These are phyloP conservation scores for Endotricha flammealis DNA, from an alignment of 2,888 invertebrate genomes.

Conservation along the genomic window DNA sequence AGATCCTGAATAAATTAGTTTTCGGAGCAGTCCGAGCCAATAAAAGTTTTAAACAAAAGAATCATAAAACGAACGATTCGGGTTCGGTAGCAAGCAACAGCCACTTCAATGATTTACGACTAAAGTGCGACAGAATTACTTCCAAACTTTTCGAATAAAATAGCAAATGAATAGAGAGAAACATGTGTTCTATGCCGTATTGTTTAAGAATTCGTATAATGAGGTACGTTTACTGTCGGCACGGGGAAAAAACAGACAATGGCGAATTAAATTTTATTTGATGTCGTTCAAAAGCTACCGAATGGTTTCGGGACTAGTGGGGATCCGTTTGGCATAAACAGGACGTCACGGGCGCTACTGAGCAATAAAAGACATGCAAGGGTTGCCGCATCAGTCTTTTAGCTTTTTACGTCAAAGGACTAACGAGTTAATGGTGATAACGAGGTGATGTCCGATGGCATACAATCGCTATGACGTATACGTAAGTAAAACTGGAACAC, in stretches of 20 bases:
- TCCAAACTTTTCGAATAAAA: slow-evolving; percentile 69
- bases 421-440: no score
- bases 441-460: no score
- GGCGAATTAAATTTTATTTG: slow-evolving; percentile 68
- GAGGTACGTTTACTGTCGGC: slow-evolving; percentile 16
- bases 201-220: slow-evolving; percentile 27
- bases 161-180: slow-evolving; percentile 59
- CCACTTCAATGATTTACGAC: slow-evolving; percentile 69
- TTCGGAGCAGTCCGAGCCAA: slow-evolving; percentile 66
- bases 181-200: slow-evolving; percentile 49
- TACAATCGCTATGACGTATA: no score
- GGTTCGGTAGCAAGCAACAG: slow-evolving; percentile 69
- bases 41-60: slow-evolving; percentile 78
- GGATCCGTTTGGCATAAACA: slow-evolving; percentile 50
- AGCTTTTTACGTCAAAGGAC: no score
- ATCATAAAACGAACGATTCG: slow-evolving; percentile 70
- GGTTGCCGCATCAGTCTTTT: no score
- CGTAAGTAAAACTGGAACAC: no score
- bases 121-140: slow-evolving; percentile 61
- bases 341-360: slow-evolving; percentile 54
- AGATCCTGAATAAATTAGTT: slow-evolving; percentile 75
- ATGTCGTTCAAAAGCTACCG: slow-evolving; percentile 51
- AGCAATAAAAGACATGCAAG: slow-evolving; percentile 34
- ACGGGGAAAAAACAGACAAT: slow-evolving; percentile 46
- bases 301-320: slow-evolving; percentile 34